Evolutionary conservation across 2,888 invertebrate genomes (phyloP), one percentile per base, ranked within the genome.

Genomic region (Melinopterus prodromus): DNA sequence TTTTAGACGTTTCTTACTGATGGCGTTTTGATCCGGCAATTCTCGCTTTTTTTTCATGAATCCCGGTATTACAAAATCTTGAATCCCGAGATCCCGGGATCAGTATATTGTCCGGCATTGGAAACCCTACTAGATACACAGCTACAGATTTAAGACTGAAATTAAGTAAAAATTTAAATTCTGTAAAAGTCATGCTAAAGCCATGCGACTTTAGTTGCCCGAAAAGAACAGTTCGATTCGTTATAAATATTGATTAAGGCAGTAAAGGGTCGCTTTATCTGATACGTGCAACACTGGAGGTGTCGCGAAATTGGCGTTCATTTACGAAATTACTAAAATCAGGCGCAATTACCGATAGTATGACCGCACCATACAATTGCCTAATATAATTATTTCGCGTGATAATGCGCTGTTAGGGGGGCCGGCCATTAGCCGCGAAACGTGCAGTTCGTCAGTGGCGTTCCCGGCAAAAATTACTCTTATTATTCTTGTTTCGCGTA

Each of bases 371-470:
- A 35, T 35, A 74, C 74, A 74, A 35, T 35, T 37, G 36, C 74
- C 35, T 74, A 74, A 71, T 71, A 71, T 71, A 71, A 74, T 74
- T 74, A 74, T 74, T 36, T 74, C 74, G 74, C 74, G 74, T 74
- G 74, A 74, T 74, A 36, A 74, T 74, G 35, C 74, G 35, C 74
- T 35, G 74, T 74, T 74, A 74, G n/a, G 35, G 35, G 36, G 35
- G 74, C 37, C 37, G 36, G 74, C 15, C 37, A 37, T 74, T 74
- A 74, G 36, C n/a, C 36, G 74, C n/a, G 6, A 74, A 74, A 74
- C 53, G 53, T 53, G 53, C 53, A 53, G 12, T 53, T 53, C 12
- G 53, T 7, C 53, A 9, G 53, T 53, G 53, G 53, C 53, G 53
- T 53, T 53, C 53, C 5, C 7, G 53, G 53, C 53, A 53, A 53